Conservation (phyloP, 2,888 invertebrate genomes). For the Stegophylla sp. region DNA sequence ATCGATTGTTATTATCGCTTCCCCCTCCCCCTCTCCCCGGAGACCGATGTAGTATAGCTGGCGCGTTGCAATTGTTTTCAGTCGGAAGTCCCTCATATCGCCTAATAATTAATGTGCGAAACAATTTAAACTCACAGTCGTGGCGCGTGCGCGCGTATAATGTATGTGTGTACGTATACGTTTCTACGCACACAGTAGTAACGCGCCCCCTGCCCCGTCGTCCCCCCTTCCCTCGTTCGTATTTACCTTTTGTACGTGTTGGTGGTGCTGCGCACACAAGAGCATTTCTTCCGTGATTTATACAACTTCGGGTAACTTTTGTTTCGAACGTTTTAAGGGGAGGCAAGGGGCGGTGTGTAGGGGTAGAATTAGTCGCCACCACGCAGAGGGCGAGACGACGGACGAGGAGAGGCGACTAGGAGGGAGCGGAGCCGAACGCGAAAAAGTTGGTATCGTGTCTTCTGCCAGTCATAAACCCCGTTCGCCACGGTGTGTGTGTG, state of each 20-base stretch:
- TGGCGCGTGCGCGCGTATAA: not conserved
- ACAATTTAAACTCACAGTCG: not conserved
- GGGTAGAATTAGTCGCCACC: not conserved
- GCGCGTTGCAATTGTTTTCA: constrained; percentile 1
- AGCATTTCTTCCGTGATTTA: constrained; percentile 42
- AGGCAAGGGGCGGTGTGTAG: not conserved
- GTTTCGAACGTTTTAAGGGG: constrained; percentile 8
- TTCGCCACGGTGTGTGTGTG: not conserved
- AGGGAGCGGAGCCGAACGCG: not conserved
- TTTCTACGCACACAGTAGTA: not conserved
- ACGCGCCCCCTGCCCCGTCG: not conserved
- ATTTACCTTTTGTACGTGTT: constrained; percentile 7
- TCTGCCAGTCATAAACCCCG: constrained; percentile 38
- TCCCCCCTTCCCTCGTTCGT: not conserved
- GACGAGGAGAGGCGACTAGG: not conserved
- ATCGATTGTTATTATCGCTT: no score
- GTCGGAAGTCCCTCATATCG: constrained; percentile 9
- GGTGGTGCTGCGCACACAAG: no score
- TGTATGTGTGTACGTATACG: not conserved
- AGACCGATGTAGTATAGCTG: not conserved
- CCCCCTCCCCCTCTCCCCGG: no score
- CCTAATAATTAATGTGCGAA: constrained; percentile 19
- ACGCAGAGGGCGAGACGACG: not conserved
- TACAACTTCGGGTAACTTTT: constrained; percentile 41
- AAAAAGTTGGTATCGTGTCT: constrained; percentile 45